Conservation (phyloP, 2,888 invertebrate genomes). For the Apotomis turbidana region DNA sequence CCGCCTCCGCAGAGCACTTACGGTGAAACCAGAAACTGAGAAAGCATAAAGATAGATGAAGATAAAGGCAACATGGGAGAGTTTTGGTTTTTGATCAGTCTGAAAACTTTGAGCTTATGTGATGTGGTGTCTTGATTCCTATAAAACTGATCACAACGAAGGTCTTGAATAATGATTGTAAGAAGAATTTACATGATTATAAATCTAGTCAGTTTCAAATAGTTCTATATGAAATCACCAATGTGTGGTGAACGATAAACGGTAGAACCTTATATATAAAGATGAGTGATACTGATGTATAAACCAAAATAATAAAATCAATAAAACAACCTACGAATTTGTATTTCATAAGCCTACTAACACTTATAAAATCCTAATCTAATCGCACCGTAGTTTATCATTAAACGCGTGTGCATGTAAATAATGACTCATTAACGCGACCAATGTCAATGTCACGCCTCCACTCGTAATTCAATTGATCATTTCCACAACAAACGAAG, state of each 20-base stretch:
- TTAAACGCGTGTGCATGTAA: conserved; percentile 48
- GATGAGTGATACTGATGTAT: not conserved
- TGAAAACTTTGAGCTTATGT: not conserved
- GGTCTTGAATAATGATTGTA: too few relatives aligned
- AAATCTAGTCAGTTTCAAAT: too few relatives aligned
- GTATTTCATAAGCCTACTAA: not conserved
- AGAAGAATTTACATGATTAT: too few relatives aligned
- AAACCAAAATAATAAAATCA: not conserved
- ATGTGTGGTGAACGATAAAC: too few relatives aligned
- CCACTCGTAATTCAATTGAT: conserved; percentile 38
- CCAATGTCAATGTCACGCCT: conserved; percentile 67
- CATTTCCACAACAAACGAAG: not conserved
- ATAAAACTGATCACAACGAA: not conserved
- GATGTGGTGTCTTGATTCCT: not conserved
- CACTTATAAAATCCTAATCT: conserved; percentile 25
- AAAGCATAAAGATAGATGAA: conserved; percentile 13
- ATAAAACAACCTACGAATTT: too few relatives aligned
- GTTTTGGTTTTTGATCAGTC: not conserved
- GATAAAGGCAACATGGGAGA: not conserved
- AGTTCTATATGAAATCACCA: too few relatives aligned
- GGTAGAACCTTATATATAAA: too few relatives aligned
- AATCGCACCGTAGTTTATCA: conserved; percentile 24
- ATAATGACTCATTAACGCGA: conserved; percentile 60
- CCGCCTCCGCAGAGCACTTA: conserved; percentile 51
- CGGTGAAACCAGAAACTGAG: conserved; percentile 11